Base-by-base conservation (phyloP, 2,888 invertebrate genomes). In the Unio pictorum region DNA sequence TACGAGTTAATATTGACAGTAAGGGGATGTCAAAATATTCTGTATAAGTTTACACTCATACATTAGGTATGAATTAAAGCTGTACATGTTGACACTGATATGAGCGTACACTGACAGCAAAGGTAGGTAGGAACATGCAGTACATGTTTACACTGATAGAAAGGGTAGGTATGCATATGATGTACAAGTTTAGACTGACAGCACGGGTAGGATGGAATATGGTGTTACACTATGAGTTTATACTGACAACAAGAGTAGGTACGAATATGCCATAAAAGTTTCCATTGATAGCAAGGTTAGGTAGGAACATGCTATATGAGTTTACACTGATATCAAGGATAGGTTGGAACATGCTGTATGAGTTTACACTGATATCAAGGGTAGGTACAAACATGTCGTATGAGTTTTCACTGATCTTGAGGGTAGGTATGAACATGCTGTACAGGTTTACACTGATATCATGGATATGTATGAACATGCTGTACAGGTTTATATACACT, bases 361-460 rank as follows among this genome's bases (percentile, higher is more conserved):
- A 28, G 28, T 28, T 28, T 28, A 2, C 28, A 28, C 4, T 28
- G 23, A 23, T 23, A 23, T 90, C 90, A 15, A 79, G 79, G 72
- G 90, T 89, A 80, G 75, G 85, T 73, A 54, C 4, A 28, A 6
- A 56, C 11, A 18, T 56, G 30, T 6, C 6, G 30, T 89, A 89
- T 73, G 87, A 87, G 61, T 86, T 90, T 71, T 81, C 81, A 55
- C 77, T 90, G 30, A 85, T 75, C 60, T 90, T 90, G 15, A 79
- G 79, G 72, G 90, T 90, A 80, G 75, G 85, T 72, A 30, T 3
- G 23, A 17, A 56, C 1, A 20, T 57, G 34, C 34, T 34, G 34
- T 34, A 34, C 72, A 87, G 87, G 61, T 86, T 90, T 71, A 81
- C 81, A 54, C 78, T 90, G 28, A 85, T 75, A 62, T 90, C 90